Percentiles rank a stretch among this genome's conserved stretches.
phyloP scores from a whole-genome alignment of 2,888 invertebrate genomes.

The Nudaria mundana region DNA sequence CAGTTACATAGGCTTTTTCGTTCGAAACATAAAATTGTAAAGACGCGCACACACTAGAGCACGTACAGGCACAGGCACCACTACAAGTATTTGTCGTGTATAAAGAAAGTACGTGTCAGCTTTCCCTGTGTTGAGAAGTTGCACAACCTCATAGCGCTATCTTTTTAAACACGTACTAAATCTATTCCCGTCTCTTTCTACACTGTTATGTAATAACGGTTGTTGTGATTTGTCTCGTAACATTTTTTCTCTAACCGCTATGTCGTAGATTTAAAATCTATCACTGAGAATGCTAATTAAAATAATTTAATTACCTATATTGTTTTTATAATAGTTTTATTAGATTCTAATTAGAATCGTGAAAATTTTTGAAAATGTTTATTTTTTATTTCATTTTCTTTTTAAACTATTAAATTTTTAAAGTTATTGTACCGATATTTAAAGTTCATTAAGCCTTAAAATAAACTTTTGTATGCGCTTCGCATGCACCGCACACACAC shows the following conservation, averaged over 20 bases:
- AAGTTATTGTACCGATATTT: no score
- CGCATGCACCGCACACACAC: conserved; percentile 59
- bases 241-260: conserved; percentile 71
- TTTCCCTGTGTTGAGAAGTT: conserved; percentile 75
- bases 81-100: conserved; percentile 43
- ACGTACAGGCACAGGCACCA: conserved; percentile 41
- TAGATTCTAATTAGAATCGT: conserved; percentile 20
- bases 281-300: conserved; percentile 28
- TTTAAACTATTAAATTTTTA: conserved; percentile 6
- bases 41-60: conserved; percentile 60
- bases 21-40: conserved; percentile 62
- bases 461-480: conserved; percentile 62
- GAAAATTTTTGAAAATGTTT: conserved; percentile 5
- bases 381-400: no score
- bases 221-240: conserved; percentile 74
- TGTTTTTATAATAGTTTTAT: conserved; percentile 16
- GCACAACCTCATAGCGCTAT: conserved; percentile 63
- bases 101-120: conserved; percentile 75
- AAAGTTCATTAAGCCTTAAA: conserved; percentile 53
- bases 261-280: conserved; percentile 47
- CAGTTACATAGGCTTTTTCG: conserved; percentile 63
- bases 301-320: conserved; percentile 26
- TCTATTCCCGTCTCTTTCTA: conserved; percentile 45
- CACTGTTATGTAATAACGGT: conserved; percentile 80
- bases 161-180: conserved; percentile 50